A percentile compares a stretch with the other conserved stretches of the same genome.
phyloP scores from a whole-genome alignment of 2,113 vertebrate genomes.

The Ophiodon elongatus region DNA sequence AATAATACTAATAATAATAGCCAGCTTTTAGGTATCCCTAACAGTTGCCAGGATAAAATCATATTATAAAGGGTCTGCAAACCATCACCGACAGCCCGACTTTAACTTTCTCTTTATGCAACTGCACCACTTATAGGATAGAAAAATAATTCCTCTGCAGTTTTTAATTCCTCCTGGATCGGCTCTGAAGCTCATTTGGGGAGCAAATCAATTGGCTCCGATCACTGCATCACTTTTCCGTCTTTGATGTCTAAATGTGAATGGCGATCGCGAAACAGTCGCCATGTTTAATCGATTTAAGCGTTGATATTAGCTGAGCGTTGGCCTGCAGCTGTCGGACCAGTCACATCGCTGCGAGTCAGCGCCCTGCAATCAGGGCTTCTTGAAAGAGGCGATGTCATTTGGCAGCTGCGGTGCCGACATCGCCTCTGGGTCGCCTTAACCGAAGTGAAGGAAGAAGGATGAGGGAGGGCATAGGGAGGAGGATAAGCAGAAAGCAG shows the following conservation, averaged over 20 bases:
- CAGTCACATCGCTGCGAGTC: not conserved
- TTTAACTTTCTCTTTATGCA: constrained; percentile 14
- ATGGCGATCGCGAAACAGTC: not conserved
- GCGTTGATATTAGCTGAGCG: not conserved
- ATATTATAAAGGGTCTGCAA: not conserved
- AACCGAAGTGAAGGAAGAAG: not conserved
- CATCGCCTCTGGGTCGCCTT: constrained; percentile 22
- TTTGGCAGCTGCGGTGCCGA: constrained; percentile 28
- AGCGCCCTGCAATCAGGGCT: constrained; percentile 21
- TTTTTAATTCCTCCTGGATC: constrained; percentile 35
- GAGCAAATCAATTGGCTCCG: constrained; percentile 30
- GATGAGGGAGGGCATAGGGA: constrained; percentile 8
- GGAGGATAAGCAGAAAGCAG: not conserved
- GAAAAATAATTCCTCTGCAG: not conserved
- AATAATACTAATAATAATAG: constrained; percentile 26
- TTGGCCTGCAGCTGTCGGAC: not conserved
- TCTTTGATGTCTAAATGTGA: constrained; percentile 16
- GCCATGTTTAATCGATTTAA: constrained; percentile 8
- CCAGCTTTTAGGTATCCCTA: not conserved
- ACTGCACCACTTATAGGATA: not conserved
- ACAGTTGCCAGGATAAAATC: not conserved
- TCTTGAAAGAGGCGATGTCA: constrained; percentile 19
- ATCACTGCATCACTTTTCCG: constrained; percentile 15
- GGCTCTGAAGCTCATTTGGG: constrained; percentile 19
- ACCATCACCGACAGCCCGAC: not conserved